These are phyloP conservation scores for Gymnobelideus leadbeateri DNA, from an alignment of 2,113 vertebrate genomes.

Conservation along the genomic window DNA sequence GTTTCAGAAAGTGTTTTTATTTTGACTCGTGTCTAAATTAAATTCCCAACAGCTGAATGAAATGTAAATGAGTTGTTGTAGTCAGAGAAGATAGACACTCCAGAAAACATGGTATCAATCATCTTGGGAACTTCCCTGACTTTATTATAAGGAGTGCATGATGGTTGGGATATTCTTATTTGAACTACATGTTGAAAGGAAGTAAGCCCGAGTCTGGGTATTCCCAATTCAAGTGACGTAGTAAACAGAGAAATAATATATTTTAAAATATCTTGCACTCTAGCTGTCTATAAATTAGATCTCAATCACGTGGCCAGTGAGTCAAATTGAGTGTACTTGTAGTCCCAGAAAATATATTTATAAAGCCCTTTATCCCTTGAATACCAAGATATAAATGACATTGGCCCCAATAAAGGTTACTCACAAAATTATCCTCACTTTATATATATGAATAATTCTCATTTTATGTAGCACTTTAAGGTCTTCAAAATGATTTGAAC, in stretches of 20 bases:
- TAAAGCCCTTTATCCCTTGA: neutral
- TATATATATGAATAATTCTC: neutral
- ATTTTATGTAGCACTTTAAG: neutral
- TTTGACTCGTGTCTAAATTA: slow-evolving; percentile 77
- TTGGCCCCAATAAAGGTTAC: neutral
- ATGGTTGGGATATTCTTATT: neutral
- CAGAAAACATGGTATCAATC: slow-evolving; percentile 70
- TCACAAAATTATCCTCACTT: neutral
- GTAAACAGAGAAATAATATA: neutral
- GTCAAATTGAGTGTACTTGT: neutral
- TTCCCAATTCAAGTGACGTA: neutral
- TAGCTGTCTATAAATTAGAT: neutral
- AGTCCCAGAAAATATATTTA: neutral
- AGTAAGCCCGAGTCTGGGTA: neutral
- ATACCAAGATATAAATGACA: neutral
- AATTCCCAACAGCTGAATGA: slow-evolving; percentile 71
- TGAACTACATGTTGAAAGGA: neutral
- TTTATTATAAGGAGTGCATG: neutral
- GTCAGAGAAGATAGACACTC: slow-evolving; percentile 67
- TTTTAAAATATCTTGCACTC: neutral
- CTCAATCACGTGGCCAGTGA: neutral
- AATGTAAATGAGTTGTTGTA: slow-evolving; percentile 77
- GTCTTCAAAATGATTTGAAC: neutral
- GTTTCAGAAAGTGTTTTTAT: slow-evolving; percentile 77
- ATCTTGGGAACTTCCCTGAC: slow-evolving; percentile 32